Base-by-base conservation (phyloP, 1,140 invertebrate genomes). In the Acromyrmex echinatior region DNA sequence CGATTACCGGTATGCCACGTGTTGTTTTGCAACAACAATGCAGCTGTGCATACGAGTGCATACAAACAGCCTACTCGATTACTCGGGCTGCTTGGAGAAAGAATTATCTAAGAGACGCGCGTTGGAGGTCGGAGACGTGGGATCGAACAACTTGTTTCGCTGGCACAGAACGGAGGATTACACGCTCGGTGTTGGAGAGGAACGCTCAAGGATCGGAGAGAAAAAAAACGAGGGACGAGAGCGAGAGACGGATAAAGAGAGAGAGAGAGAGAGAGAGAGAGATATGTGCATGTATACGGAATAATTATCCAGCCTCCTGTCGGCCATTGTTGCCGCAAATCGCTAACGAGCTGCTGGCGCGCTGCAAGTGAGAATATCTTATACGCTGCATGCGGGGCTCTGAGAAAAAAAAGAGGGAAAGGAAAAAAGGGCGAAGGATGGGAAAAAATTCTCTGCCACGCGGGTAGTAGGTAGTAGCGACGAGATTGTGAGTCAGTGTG, bases 11-110 rank as follows among this genome's bases (percentile, higher is more conserved):
- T 49, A 58, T 76, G 9, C 85, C 87, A 74, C 90, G 87, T 79
- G 49, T 82, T 81, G 88, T 93, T 93, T 93, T 92, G 93, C 92
- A 93, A 93, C 82, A 92, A 93, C 91, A 92, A 93, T 93, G 82
- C 88, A 89, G 88, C 92, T 76, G 86, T 70, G 88, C 84, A 91
- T 79, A 91, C 88, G 84, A 74, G 60, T 86, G 88, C 91, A 86
- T 90, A 77, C 70, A 80, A 90, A 90, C 86, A 81, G 79, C 74
- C 79, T 58, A 86, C 71, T 84, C 49, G 84, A 79, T 88, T 91
- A 86, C 68, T 21, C 79, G 51, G 70, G 25, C 45, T 14, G 49
- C 74, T 65, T 9, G 45, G 78, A 84, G 66, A 81, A 91, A 86
- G 77, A 91, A 86, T 91, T 92, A 70, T 90, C 85, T 87, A 86